Percentiles rank a stretch among this genome's conserved stretches.
These are phyloP conservation scores for Fopius arisanus DNA, from an alignment of 1,140 invertebrate species.

Conservation along the genomic window DNA sequence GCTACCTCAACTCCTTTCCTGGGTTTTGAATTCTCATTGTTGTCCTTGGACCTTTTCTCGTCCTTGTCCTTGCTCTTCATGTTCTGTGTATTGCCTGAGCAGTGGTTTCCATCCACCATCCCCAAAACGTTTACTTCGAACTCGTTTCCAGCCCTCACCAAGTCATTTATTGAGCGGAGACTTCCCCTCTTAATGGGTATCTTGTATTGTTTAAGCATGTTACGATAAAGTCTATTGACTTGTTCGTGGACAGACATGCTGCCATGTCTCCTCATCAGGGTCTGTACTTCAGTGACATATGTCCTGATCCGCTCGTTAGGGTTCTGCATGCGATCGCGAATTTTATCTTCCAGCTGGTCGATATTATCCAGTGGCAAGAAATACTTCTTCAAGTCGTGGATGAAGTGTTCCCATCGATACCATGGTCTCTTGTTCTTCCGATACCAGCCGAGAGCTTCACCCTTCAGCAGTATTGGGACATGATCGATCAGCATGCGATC, in stretches of 20 bases:
- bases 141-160: background rate
- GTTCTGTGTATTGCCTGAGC: background rate
- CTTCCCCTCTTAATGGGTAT: background rate
- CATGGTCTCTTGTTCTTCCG: background rate
- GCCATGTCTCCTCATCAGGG: background rate
- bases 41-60: background rate
- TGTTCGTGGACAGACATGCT: background rate
- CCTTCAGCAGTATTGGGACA: background rate
- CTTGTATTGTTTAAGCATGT: background rate
- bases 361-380: background rate
- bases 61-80: too few species aligned
- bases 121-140: background rate
- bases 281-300: background rate
- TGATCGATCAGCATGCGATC: background rate
- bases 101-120: background rate
- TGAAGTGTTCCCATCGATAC: background rate
- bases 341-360: background rate
- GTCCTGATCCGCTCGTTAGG: background rate
- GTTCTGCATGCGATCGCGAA: background rate
- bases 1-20: background rate
- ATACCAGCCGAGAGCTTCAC: background rate
- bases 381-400: background rate
- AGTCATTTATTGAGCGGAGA: background rate
- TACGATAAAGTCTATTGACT: background rate
- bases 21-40: background rate